Evolutionary conservation across 2,113 vertebrate species (phyloP).

Genomic region (Bubo scandiacus): DNA sequence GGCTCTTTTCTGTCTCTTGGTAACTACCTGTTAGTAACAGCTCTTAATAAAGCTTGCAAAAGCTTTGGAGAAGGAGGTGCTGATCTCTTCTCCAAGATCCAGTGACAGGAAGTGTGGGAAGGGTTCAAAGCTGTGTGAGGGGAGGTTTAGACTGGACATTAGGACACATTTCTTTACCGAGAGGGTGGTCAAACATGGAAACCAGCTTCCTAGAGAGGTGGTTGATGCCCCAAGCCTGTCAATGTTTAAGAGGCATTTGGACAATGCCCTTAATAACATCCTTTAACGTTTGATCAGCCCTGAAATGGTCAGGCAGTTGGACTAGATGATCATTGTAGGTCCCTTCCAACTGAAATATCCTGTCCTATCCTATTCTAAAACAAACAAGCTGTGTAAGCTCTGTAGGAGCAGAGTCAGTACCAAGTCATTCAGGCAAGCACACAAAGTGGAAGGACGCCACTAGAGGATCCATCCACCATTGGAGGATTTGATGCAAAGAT

Average conservation of each 20-base stretch:
- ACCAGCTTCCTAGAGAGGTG: background rate
- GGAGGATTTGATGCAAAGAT: background rate
- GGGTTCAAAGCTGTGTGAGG: background rate
- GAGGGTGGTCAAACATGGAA: background rate
- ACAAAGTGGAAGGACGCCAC: background rate
- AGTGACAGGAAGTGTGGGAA: fast-evolving
- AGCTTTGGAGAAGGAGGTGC: background rate
- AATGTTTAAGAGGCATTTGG: background rate
- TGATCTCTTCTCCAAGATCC: background rate
- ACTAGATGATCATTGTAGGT: fast-evolving
- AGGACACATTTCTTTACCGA: background rate
- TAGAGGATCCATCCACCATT: background rate
- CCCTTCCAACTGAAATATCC: background rate
- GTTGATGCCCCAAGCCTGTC: background rate
- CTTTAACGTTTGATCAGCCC: background rate
- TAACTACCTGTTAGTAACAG: background rate
- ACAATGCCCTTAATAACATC: background rate
- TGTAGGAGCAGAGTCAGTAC: background rate
- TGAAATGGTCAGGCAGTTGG: background rate
- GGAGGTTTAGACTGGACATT: background rate
- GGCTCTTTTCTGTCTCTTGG: background rate
- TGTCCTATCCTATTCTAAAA: background rate
- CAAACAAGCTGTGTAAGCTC: background rate
- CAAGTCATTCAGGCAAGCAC: background rate
- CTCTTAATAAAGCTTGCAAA: background rate